These are phyloP conservation scores for Rallus limicola DNA, from an alignment of 2,113 vertebrate genomes.

Conservation along the genomic window DNA sequence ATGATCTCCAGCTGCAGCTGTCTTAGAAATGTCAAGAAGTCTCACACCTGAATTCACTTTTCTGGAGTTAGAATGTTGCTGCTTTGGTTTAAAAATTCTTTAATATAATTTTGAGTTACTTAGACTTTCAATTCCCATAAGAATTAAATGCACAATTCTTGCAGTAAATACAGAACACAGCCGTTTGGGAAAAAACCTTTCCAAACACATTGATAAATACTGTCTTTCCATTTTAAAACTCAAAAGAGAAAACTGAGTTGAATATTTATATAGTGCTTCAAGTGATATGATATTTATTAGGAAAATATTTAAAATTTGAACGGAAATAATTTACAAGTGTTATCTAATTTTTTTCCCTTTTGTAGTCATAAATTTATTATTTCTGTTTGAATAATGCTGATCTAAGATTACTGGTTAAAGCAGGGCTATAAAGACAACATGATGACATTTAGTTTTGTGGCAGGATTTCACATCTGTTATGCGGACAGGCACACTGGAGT, in stretches of 20 bases:
- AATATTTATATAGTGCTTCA: not conserved
- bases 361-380: not conserved
- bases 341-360: not conserved
- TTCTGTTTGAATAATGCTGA: not conserved
- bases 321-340: not conserved
- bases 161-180: not conserved
- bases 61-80: conserved; percentile 35
- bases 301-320: not conserved
- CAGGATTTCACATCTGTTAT: not conserved
- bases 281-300: not conserved
- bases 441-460: not conserved
- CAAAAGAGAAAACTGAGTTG: not conserved
- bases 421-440: not conserved
- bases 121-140: not conserved
- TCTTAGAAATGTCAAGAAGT: conserved; percentile 55
- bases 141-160: conserved; percentile 17
- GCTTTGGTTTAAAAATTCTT: conserved; percentile 31
- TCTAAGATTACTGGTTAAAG: not conserved
- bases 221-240: not conserved
- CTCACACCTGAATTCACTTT: conserved; percentile 58
- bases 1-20: conserved; percentile 57
- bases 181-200: not conserved
- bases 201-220: not conserved
- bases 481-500: not conserved
- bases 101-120: conserved; percentile 6